Conservation (phyloP, 2,113 vertebrate genomes). For the Hippocampus comes region DNA sequence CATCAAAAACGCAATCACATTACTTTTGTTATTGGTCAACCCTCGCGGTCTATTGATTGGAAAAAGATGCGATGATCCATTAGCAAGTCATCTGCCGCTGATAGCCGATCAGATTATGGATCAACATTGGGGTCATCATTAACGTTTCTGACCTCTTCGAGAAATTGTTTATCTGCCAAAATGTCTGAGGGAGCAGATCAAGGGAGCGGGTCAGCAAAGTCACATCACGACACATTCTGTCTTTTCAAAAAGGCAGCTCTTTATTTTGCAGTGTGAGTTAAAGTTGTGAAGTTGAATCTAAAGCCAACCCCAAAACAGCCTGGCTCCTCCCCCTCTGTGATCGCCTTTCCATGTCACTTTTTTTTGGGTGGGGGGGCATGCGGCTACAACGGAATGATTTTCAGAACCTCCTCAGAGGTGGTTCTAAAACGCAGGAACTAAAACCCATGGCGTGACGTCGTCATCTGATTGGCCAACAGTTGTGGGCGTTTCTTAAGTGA, state of each 20-base stretch:
- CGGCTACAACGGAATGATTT: too few relatives aligned
- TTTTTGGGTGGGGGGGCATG: too few relatives aligned
- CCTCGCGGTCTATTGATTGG: not conserved
- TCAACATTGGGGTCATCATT: not conserved
- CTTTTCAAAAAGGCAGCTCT: not conserved
- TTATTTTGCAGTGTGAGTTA: not conserved
- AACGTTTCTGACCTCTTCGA: not conserved
- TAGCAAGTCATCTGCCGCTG: not conserved
- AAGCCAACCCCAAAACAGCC: too few relatives aligned
- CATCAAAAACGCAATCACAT: constrained; percentile 14
- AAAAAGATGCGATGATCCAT: not conserved
- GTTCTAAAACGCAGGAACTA: too few relatives aligned
- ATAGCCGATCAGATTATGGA: not conserved
- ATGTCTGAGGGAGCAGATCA: too few relatives aligned
- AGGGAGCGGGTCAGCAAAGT: not conserved
- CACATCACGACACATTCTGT: not conserved
- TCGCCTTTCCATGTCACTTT: too few relatives aligned
- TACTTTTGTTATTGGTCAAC: constrained; percentile 8
- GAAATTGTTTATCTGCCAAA: not conserved
- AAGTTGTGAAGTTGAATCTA: not conserved
- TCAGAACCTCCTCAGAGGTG: too few relatives aligned
- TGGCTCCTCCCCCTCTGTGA: too few relatives aligned
- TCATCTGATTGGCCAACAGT: too few relatives aligned
- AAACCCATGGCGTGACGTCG: too few relatives aligned
- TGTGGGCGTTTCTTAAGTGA: too few relatives aligned